phyloP scores from a whole-genome alignment of 2,113 vertebrate genomes.

The Capra hircus region DNA sequence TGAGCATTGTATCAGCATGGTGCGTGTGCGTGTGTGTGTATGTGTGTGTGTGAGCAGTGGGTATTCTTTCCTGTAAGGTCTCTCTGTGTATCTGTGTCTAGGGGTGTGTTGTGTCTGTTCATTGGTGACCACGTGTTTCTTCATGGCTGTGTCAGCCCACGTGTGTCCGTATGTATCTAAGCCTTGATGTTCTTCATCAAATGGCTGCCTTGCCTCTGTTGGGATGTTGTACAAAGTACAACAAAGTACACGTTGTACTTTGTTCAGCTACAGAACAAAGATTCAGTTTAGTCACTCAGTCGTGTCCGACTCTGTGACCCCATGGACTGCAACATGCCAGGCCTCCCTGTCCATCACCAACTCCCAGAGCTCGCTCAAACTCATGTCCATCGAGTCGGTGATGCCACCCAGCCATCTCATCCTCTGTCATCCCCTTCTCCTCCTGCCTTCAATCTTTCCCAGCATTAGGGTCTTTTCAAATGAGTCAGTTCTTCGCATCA shows the following conservation, averaged over 20 bases:
- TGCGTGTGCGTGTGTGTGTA: not conserved
- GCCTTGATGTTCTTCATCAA: not conserved
- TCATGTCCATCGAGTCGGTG: not conserved
- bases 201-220: not conserved
- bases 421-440: not conserved
- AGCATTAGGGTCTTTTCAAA: not conserved
- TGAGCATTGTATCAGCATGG: not conserved
- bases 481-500: not conserved
- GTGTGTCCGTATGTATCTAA: not conserved
- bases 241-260: not conserved
- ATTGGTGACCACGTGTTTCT: not conserved
- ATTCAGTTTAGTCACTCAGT: not conserved
- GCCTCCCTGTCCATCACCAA: not conserved
- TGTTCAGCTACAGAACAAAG: not conserved
- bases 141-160: not conserved
- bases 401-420: not conserved
- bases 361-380: not conserved
- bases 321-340: not conserved
- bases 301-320: not conserved
- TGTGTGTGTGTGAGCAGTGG: not conserved
- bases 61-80: not conserved
- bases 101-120: not conserved
- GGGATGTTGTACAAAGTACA: not conserved
- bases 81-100: not conserved
- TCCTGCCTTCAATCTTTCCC: not conserved